Conservation (phyloP, 2,113 vertebrate species). For the Cyprinodon brontotheroides region DNA sequence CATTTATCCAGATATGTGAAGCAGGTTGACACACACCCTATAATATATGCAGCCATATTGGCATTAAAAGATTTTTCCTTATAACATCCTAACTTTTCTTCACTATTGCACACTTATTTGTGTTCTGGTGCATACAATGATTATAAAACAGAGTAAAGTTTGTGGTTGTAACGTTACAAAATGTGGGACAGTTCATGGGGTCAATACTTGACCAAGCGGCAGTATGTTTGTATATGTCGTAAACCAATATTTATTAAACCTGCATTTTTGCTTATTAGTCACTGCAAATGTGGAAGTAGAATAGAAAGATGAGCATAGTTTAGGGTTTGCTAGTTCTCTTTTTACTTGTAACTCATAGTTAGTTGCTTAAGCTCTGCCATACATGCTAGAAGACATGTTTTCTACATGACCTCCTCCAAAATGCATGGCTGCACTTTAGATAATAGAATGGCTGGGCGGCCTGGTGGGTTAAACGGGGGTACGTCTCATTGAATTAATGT, state of each 20-base stretch:
- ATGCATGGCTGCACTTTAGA: constrained; percentile 29
- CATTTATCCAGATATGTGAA: neutral
- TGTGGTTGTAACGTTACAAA: neutral
- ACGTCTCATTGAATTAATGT: constrained; percentile 25
- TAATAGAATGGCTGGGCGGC: constrained; percentile 25
- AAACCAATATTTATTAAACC: neutral
- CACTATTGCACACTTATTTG: too few species aligned
- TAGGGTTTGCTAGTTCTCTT: neutral
- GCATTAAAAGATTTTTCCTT: neutral
- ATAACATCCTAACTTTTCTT: neutral
- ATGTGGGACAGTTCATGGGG: neutral
- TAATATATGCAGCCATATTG: neutral
- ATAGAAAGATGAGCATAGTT: neutral
- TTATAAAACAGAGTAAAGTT: neutral
- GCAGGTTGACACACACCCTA: neutral
- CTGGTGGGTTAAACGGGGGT: constrained; percentile 22
- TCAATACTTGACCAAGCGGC: neutral
- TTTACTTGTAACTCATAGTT: neutral
- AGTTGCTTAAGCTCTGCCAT: neutral
- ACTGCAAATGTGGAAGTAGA: neutral
- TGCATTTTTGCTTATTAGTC: constrained; percentile 4
- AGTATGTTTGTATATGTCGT: neutral
- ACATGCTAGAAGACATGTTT: neutral
- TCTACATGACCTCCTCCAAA: neutral
- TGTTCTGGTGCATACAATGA: neutral